Evolutionary conservation across 2,888 invertebrate genomes (phyloP).

Genomic region (Crematogaster levior): DNA sequence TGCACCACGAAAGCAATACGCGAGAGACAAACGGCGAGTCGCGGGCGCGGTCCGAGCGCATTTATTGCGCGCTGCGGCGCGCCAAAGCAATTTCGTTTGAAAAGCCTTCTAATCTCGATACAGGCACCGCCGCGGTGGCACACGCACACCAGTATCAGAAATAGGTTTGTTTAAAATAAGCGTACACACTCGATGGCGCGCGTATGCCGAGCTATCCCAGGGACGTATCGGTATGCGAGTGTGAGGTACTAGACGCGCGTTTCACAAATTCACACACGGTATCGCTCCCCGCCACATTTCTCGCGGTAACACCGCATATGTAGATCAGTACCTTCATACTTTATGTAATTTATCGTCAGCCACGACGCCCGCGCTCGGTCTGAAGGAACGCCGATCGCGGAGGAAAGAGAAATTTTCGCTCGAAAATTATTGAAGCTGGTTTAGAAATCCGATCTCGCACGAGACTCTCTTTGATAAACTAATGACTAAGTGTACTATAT

Average conservation of each 20-base stretch:
- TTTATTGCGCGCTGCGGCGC: constrained; percentile 54
- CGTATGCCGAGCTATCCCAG: constrained; percentile 69
- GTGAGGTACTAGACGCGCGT: neutral
- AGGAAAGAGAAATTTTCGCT: constrained; percentile 34
- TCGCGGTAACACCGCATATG: neutral
- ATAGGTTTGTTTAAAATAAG: constrained; percentile 81
- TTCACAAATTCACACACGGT: neutral
- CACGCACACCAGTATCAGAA: constrained; percentile 75
- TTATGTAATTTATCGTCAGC: neutral
- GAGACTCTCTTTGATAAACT: neutral
- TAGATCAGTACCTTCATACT: neutral
- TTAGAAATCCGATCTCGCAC: constrained; percentile 14
- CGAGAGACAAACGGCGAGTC: constrained; percentile 48
- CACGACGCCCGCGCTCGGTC: neutral
- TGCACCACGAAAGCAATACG: constrained; percentile 32
- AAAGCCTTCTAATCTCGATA: constrained; percentile 79
- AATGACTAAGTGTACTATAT: neutral
- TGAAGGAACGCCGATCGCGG: constrained; percentile 25
- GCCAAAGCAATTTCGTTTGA: constrained; percentile 63
- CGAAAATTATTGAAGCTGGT: constrained; percentile 4
- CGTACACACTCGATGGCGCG: constrained; percentile 77
- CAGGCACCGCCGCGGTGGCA: constrained; percentile 74
- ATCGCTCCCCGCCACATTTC: neutral
- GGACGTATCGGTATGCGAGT: constrained; percentile 63
- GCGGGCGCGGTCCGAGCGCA: constrained; percentile 56